Conservation (phyloP, 2,797 vertebrate genomes). For the Phrynocephalus guinanensis region DNA sequence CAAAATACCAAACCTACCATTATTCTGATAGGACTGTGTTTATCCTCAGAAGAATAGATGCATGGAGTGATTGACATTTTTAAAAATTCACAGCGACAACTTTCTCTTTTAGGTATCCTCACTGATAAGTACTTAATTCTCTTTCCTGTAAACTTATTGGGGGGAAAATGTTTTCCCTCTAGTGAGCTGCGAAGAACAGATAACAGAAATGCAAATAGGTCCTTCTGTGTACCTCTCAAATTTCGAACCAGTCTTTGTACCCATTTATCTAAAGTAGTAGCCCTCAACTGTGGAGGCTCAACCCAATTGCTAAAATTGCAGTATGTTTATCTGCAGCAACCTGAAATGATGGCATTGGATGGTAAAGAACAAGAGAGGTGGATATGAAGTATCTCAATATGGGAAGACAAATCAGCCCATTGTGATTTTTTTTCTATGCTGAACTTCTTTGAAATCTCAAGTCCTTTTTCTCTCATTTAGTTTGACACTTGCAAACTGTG, state of each 20-base stretch:
- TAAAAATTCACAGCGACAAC: conserved; percentile 2
- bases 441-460: no score
- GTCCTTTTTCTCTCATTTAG: no score
- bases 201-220: no score
- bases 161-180: neutral
- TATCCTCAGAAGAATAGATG: conserved; percentile 3
- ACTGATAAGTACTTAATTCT: neutral
- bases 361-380: neutral
- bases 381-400: no score
- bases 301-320: neutral
- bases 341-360: neutral
- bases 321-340: neutral
- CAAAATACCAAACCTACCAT: conserved; percentile 26
- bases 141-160: conserved; percentile 5
- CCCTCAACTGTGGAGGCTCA: no score
- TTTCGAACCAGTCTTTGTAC: neutral
- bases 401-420: no score
- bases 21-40: conserved; percentile 32
- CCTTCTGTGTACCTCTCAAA: neutral
- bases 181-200: neutral
- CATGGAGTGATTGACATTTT: conserved; percentile 11
- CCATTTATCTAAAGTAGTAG: no score
- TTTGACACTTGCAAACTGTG: no score
- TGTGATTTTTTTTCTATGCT: no score
- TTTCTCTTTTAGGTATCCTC: neutral